A percentile compares a stretch with the other conserved stretches of the same genome.
phyloP scores from a whole-genome alignment of 1,140 invertebrate genomes.

The Tetramorium simillimum region DNA sequence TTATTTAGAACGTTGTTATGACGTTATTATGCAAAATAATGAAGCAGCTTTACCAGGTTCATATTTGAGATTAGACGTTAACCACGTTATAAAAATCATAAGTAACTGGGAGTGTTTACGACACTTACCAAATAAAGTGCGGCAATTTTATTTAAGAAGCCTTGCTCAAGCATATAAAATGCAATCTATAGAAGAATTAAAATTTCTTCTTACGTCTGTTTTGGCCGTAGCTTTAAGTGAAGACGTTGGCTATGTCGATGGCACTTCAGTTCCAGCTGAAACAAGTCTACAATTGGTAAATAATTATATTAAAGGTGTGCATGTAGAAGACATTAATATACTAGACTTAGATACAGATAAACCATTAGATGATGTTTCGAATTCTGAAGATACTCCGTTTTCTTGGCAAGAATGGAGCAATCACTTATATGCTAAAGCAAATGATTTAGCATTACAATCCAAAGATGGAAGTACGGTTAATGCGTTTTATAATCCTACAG shows the following conservation, averaged over 20 bases:
- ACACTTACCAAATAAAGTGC: not conserved
- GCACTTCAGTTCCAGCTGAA: too few species aligned
- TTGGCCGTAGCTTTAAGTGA: too few species aligned
- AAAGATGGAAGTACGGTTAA: not conserved
- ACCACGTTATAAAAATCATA: not conserved
- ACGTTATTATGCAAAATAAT: not conserved
- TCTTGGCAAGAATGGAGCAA: not conserved
- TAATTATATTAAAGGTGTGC: too few species aligned
- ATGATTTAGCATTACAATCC: not conserved
- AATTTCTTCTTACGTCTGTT: too few species aligned
- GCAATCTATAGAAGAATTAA: not conserved
- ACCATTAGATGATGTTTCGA: too few species aligned
- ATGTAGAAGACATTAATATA: too few species aligned
- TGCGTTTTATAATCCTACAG: not conserved
- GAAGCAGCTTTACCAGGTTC: not conserved
- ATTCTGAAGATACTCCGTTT: not conserved
- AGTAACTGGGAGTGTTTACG: not conserved
- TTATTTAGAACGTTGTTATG: conserved; percentile 12
- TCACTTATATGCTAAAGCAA: not conserved
- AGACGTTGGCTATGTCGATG: too few species aligned
- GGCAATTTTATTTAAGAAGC: not conserved
- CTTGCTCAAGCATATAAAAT: conserved; percentile 18
- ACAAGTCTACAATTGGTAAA: too few species aligned
- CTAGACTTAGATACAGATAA: too few species aligned
- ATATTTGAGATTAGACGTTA: not conserved